These are phyloP conservation scores for Antennarius maculatus DNA, from an alignment of 2,797 vertebrate genomes.

Conservation along the genomic window DNA sequence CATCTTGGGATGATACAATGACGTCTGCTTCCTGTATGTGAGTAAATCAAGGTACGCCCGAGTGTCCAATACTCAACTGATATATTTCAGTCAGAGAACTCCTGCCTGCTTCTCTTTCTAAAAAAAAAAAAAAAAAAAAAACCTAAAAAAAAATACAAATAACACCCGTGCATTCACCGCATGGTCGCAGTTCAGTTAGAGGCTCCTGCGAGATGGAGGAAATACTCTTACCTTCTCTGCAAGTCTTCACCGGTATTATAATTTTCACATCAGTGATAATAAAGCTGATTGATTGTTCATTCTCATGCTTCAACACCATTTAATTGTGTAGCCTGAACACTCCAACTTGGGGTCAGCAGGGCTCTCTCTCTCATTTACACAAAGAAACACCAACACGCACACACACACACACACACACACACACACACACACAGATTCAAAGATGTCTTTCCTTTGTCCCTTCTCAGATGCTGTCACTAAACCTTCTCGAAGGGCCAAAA, in stretches of 20 bases:
- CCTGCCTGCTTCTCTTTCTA: too few relatives aligned
- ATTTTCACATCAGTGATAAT: slow-evolving; percentile 76
- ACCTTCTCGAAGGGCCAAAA: slow-evolving; percentile 65
- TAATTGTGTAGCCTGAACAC: slow-evolving; percentile 76
- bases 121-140: not conserved
- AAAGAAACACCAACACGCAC: slow-evolving; percentile 18
- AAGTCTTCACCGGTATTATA: slow-evolving; percentile 57
- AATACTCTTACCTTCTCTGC: slow-evolving; percentile 42
- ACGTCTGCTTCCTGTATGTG: slow-evolving; percentile 33
- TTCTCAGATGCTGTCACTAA: slow-evolving; percentile 48
- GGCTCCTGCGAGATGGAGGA: slow-evolving; percentile 46
- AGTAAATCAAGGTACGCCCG: slow-evolving; percentile 38
- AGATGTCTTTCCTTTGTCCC: slow-evolving; percentile 30
- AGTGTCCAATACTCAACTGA: slow-evolving; percentile 27
- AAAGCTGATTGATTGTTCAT: slow-evolving; percentile 77
- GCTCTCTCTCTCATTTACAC: slow-evolving; percentile 71
- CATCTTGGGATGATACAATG: slow-evolving; percentile 41
- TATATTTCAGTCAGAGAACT: slow-evolving; percentile 24
- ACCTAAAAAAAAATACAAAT: slow-evolving; percentile 20
- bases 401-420: slow-evolving; percentile 16
- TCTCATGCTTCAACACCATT: slow-evolving; percentile 77
- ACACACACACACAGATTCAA: slow-evolving; percentile 29
- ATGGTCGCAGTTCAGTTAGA: slow-evolving; percentile 7
- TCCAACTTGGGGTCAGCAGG: slow-evolving; percentile 70
- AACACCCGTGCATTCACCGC: slow-evolving; percentile 3